Percentiles rank a stretch among this genome's conserved stretches.
Evolutionary conservation across 2,888 invertebrate genomes (phyloP).

Genomic region (Pristionchus maxplancki): DNA sequence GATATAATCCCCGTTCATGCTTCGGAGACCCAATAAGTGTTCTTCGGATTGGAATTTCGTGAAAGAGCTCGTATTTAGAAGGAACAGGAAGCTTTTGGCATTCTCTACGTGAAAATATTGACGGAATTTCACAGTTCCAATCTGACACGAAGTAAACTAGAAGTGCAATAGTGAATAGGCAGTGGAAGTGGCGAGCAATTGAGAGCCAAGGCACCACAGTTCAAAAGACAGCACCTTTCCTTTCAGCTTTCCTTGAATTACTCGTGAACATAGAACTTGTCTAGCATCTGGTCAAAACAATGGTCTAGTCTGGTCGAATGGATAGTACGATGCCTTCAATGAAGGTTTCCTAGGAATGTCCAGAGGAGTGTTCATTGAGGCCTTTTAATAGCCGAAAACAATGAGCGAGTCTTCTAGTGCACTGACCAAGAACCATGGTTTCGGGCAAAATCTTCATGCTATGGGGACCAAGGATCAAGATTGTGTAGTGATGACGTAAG

Average conservation of each 20-base stretch:
- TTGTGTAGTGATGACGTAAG: not conserved
- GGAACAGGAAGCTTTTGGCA: not conserved
- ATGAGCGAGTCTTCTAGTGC: not conserved
- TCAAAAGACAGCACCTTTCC: not conserved
- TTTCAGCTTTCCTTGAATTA: not conserved
- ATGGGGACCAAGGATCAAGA: not conserved
- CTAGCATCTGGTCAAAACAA: not conserved
- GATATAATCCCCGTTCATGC: not conserved
- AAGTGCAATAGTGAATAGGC: not conserved
- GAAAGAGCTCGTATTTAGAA: not conserved
- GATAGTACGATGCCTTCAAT: not conserved
- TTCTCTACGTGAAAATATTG: not conserved
- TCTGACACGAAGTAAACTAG: not conserved
- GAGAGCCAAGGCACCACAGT: not conserved
- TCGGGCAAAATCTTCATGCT: not conserved
- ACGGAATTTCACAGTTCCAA: not conserved
- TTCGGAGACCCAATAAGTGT: not conserved
- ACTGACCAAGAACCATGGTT: not conserved
- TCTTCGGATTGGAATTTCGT: not conserved
- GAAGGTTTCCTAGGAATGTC: not conserved
- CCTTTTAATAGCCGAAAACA: not conserved
- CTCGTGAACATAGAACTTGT: not conserved
- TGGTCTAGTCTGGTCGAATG: not conserved
- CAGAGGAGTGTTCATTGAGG: not conserved
- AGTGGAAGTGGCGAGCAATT: not conserved